Evolutionary conservation across 2,888 invertebrate genomes (phyloP).

Genomic region (Automeris io): DNA sequence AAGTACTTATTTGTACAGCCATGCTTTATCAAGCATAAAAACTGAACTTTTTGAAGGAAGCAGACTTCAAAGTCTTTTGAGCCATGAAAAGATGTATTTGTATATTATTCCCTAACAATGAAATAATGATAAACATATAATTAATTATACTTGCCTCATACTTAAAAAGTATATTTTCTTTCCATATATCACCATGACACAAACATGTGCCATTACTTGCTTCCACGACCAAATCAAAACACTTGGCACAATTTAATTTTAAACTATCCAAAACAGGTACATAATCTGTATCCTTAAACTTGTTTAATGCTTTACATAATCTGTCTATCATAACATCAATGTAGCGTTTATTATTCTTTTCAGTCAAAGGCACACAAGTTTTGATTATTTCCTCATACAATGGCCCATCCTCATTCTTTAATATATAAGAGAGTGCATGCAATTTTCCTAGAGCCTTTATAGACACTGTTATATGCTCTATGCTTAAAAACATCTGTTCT

Average conservation of each 20-base stretch:
- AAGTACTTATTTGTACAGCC: no score
- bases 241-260: constrained; percentile 31
- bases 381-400: constrained; percentile 33
- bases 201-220: constrained; percentile 39
- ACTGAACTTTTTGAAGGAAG: no score
- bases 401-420: constrained; percentile 29
- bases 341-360: constrained; percentile 41
- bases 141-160: constrained; percentile 40
- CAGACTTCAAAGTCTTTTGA: no score
- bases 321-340: constrained; percentile 51
- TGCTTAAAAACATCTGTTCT: constrained; percentile 39
- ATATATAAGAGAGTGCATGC: constrained; percentile 55
- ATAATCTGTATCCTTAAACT: constrained; percentile 41
- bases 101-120: no score
- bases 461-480: constrained; percentile 42
- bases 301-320: constrained; percentile 44
- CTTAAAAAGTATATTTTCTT: constrained; percentile 62
- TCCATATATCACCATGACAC: constrained; percentile 69
- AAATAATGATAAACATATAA: background rate
- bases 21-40: no score
- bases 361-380: constrained; percentile 46
- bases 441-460: constrained; percentile 48
- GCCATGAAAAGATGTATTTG: no score
- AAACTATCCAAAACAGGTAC: constrained; percentile 33
- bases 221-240: constrained; percentile 29